Conservation (phyloP, 2,113 vertebrate genomes). For the Tretioscincus oriximinensis region DNA sequence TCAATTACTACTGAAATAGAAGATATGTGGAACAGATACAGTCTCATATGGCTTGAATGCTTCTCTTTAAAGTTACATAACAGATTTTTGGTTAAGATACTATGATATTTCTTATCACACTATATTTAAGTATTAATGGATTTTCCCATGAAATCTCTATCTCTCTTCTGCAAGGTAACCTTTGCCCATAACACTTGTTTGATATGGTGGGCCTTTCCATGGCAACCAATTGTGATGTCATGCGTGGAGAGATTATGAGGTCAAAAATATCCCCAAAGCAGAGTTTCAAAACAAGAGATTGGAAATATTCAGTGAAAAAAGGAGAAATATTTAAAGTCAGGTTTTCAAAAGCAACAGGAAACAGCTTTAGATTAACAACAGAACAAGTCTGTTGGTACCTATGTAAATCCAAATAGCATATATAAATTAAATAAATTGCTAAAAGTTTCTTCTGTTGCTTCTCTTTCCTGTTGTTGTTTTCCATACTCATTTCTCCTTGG, state of each 20-base stretch:
- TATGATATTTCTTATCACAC: constrained; percentile 52
- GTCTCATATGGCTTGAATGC: constrained; percentile 36
- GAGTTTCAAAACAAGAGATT: constrained; percentile 35
- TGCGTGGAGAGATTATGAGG: constrained; percentile 52
- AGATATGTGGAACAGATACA: constrained; percentile 50
- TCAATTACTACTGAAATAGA: constrained; percentile 51
- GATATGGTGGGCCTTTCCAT: constrained; percentile 49
- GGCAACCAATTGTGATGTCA: constrained; percentile 58
- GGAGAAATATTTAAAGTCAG: constrained; percentile 18
- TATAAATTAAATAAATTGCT: too few species aligned
- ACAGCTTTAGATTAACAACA: not conserved
- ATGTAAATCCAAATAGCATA: too few species aligned
- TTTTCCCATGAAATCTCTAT: constrained; percentile 57
- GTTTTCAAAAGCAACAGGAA: constrained; percentile 35
- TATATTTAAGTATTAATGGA: constrained; percentile 59
- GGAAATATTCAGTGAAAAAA: constrained; percentile 44
- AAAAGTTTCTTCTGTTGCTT: too few species aligned
- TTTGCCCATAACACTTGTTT: constrained; percentile 51
- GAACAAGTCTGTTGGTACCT: not conserved
- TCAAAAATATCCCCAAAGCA: constrained; percentile 44
- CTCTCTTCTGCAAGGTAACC: constrained; percentile 53
- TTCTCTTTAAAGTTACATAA: constrained; percentile 57
- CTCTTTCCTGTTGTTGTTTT: too few species aligned
- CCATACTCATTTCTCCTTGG: too few species aligned
- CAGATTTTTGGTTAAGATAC: constrained; percentile 55